Evolutionary conservation across 2,888 invertebrate species (phyloP), one percentile per base, ranked within the genome.

Genomic region (Megalurothrips usitatus): DNA sequence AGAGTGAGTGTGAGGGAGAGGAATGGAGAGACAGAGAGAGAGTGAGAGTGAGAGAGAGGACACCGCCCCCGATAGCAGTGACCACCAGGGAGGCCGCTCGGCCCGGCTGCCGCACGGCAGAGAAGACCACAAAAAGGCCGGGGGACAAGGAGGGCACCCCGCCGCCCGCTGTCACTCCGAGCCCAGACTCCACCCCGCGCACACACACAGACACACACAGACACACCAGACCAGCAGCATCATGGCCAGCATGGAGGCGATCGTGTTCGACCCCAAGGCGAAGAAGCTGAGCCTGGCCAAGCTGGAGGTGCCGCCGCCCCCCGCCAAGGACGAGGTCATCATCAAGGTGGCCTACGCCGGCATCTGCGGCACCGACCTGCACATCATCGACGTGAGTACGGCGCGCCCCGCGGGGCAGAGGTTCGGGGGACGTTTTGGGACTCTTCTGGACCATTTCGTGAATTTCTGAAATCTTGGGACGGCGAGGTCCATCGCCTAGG

Each of bases 311-410:
- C 92, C 92, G 0, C 86, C 87, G 85, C 85, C 91, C 0, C 85
- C 85, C 0, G 85, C 87, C 0, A 89, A 90, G 2, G 87, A 90
- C 79, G 91, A 92, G n/a, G 90, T 93, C 79, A 88, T 93, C 3
- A 88, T 94, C 0, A 91, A 89, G 85, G 92, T 93, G 0, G 90
- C 91, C 11, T 93, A 90, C 84, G 87, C 93, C 0, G 93, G 94
- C 0, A 88, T 93, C 48, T 94, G 94, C 84, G 93, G 93, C 0
- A 93, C 93, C 0, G 94, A 94, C 86, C 87, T 94, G 9, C 93
- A 93, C 84, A 92, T 93, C 80, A 88, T 93, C 14, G 90, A 91
- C 88, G 93, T 93, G 88, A 85, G 85, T 84, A 80, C 80, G 52
- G 52, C 52, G 3, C 23, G 26, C 68, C 26, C 68, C 52, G 52